A percentile compares a stretch with the other conserved stretches of the same genome.
Conservation (phyloP, 1,140 invertebrate species). For the Tetranychus cinnabarinus region DNA sequence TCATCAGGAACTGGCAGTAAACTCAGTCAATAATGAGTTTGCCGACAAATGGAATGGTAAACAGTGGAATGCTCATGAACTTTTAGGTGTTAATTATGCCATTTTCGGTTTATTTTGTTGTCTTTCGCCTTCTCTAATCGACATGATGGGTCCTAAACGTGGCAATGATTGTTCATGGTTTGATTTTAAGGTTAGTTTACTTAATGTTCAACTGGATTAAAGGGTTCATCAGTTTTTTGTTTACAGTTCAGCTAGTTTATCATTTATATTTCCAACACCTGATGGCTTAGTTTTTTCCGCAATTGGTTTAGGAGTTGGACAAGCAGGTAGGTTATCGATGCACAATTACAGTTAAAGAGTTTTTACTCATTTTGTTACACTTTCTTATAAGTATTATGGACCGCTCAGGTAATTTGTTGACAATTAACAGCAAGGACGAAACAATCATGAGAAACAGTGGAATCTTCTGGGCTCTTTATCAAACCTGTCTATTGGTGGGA, state of each 20-base stretch:
- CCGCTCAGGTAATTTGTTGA: constrained; percentile 78
- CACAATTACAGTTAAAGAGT: background rate
- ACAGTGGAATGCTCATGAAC: background rate
- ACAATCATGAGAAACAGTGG: constrained; percentile 73
- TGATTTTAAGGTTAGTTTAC: background rate
- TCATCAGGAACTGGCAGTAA: background rate
- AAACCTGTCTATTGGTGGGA: constrained; percentile 66
- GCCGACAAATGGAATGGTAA: background rate
- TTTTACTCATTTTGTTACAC: background rate
- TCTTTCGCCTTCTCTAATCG: background rate
- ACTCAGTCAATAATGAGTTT: background rate
- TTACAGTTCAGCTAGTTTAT: background rate
- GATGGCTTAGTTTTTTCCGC: background rate
- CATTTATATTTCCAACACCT: background rate
- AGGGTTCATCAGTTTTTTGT: background rate
- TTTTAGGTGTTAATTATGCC: background rate
- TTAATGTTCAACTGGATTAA: background rate
- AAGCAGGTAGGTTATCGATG: background rate
- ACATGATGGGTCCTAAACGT: background rate
- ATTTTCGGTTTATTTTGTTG: background rate
- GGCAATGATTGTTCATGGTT: background rate
- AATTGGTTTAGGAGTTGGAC: background rate
- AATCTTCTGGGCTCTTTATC: constrained; percentile 6
- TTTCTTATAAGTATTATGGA: constrained; percentile 20
- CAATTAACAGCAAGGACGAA: constrained; percentile 55